A percentile compares a stretch with the other conserved stretches of the same genome.
Conservation (phyloP, 2,888 invertebrate genomes). For the Rotaria socialis region DNA sequence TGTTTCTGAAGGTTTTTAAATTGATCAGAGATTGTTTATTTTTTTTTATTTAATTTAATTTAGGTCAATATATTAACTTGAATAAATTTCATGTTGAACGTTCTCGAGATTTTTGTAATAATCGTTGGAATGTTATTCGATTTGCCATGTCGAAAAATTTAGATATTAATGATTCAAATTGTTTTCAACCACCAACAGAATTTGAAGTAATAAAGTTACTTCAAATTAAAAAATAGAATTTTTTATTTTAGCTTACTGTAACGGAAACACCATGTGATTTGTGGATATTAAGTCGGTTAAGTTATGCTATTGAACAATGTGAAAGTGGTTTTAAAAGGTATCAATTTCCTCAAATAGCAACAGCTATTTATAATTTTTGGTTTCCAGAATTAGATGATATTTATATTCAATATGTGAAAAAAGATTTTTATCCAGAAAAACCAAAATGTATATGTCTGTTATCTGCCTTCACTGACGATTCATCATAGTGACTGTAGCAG, state of each 20-base stretch:
- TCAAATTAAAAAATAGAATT: background rate
- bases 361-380: slow-evolving; percentile 88
- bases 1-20: slow-evolving; percentile 68
- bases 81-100: slow-evolving; percentile 88
- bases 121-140: slow-evolving; percentile 95
- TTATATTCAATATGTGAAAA: slow-evolving; percentile 66
- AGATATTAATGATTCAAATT: slow-evolving; percentile 37
- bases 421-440: slow-evolving; percentile 49
- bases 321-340: slow-evolving; percentile 74
- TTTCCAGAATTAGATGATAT: slow-evolving; percentile 94
- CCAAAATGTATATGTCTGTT: slow-evolving; percentile 49
- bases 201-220: slow-evolving; percentile 44
- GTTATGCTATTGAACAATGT: slow-evolving; percentile 70
- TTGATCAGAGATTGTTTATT: background rate
- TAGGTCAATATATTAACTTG: slow-evolving; percentile 82
- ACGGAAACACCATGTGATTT: slow-evolving; percentile 72
- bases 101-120: slow-evolving; percentile 94
- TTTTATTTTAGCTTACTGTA: slow-evolving; percentile 57
- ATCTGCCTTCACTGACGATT: background rate
- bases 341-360: slow-evolving; percentile 81
- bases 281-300: slow-evolving; percentile 86
- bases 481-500: background rate
- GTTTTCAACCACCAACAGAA: slow-evolving; percentile 48
- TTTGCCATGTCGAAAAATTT: slow-evolving; percentile 68
- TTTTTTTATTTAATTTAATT: background rate